These are phyloP conservation scores for Adelosebastes latens DNA, from an alignment of 2,797 vertebrate species.

Conservation along the genomic window DNA sequence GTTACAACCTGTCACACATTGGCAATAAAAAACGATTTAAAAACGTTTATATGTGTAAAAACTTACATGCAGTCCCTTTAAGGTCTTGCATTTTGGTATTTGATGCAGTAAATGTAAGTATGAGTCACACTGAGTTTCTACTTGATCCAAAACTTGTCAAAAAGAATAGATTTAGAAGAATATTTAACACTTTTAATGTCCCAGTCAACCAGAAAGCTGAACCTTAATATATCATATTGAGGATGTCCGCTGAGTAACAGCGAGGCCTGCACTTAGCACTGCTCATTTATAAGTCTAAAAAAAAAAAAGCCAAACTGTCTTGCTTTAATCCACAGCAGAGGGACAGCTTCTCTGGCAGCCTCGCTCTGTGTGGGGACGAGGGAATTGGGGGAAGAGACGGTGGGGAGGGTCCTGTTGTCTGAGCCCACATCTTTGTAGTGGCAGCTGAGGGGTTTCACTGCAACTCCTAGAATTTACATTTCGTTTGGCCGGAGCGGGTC, in stretches of 20 bases:
- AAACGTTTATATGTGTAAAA: too few species aligned
- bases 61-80: background rate
- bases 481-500: conserved; percentile 83
- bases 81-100: background rate
- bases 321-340: conserved; percentile 68
- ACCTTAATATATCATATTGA: conserved; percentile 27
- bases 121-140: background rate
- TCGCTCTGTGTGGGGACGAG: conserved; percentile 39
- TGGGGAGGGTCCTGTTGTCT: conserved; percentile 63
- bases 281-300: conserved; percentile 63
- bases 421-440: conserved; percentile 78
- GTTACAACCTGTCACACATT: too few species aligned
- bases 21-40: too few species aligned
- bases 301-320: conserved; percentile 54
- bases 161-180: background rate
- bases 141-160: background rate
- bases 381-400: conserved; percentile 42
- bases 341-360: conserved; percentile 56
- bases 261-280: conserved; percentile 33
- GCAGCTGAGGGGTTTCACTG: conserved; percentile 83
- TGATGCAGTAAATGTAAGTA: background rate
- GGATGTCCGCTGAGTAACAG: conserved; percentile 24
- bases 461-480: conserved; percentile 79
- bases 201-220: background rate
- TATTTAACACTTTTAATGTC: background rate